Evolutionary conservation across 1,140 invertebrate genomes (phyloP).

Genomic region (Polypedilum vanderplanki): DNA sequence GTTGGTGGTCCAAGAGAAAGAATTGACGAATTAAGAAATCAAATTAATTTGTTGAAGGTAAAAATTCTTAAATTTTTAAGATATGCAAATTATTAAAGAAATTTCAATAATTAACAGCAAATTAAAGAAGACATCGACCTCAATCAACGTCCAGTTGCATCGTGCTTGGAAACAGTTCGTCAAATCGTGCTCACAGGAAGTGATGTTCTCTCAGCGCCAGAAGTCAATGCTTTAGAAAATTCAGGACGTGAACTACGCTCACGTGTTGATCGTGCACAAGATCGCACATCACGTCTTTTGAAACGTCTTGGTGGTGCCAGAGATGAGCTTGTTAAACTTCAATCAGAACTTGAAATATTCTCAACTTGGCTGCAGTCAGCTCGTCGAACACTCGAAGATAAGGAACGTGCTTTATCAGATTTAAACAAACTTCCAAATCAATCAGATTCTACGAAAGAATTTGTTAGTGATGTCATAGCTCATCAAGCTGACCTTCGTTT

Average conservation of each 20-base stretch:
- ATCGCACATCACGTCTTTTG: slow-evolving; percentile 70
- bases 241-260: slow-evolving; percentile 75
- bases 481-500: slow-evolving; percentile 91
- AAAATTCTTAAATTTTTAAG: slow-evolving; percentile 28
- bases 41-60: slow-evolving; percentile 83
- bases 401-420: slow-evolving; percentile 75
- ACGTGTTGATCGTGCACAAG: slow-evolving; percentile 71
- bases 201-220: slow-evolving; percentile 82
- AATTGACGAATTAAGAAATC: slow-evolving; percentile 77
- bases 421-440: slow-evolving; percentile 64
- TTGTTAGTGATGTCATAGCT: slow-evolving; percentile 89
- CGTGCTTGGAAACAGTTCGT: slow-evolving; percentile 84
- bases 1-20: slow-evolving; percentile 85
- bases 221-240: slow-evolving; percentile 74
- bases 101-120: slow-evolving; percentile 51
- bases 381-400: slow-evolving; percentile 70
- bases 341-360: slow-evolving; percentile 65
- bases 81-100: not conserved
- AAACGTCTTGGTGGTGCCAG: slow-evolving; percentile 67
- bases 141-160: slow-evolving; percentile 75
- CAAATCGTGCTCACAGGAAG: slow-evolving; percentile 83
- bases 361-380: slow-evolving; percentile 77
- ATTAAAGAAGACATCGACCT: slow-evolving; percentile 86
- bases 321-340: slow-evolving; percentile 83
- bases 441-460: slow-evolving; percentile 70